Evolutionary conservation across 2,888 invertebrate genomes (phyloP).

Genomic region (Timema cristinae): DNA sequence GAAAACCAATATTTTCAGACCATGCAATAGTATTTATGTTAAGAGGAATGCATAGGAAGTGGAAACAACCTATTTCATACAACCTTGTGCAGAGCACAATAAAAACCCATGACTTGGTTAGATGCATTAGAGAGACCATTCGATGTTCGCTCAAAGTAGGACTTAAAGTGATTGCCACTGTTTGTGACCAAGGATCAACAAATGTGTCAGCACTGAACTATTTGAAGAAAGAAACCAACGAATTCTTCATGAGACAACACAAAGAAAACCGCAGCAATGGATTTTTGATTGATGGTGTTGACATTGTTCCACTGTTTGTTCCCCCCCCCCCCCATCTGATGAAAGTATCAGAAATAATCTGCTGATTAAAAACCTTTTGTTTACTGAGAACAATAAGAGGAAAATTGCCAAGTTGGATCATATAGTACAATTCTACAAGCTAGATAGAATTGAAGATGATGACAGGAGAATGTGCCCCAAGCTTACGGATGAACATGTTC

Average conservation of each 20-base stretch:
- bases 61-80: constrained; percentile 6
- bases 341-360: constrained; percentile 5
- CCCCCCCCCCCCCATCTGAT: not conserved
- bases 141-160: not conserved
- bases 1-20: not conserved
- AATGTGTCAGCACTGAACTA: not conserved
- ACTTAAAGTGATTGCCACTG: not conserved
- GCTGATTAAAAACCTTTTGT: not conserved
- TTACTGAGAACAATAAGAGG: not conserved
- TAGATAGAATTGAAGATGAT: constrained; percentile 3
- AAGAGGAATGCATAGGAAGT: not conserved
- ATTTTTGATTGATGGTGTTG: constrained; percentile 3
- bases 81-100: not conserved
- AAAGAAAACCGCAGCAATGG: not conserved
- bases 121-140: not conserved
- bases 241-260: not conserved
- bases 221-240: not conserved
- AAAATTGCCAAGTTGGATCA: not conserved
- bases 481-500: not conserved
- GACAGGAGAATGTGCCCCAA: not conserved
- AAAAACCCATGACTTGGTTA: not conserved
- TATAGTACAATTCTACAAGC: not conserved
- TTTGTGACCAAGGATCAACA: constrained; percentile 2
- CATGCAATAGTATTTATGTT: not conserved
- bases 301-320: not conserved